phyloP scores from a whole-genome alignment of 2,797 vertebrate genomes.

The Chelonia mydas region DNA sequence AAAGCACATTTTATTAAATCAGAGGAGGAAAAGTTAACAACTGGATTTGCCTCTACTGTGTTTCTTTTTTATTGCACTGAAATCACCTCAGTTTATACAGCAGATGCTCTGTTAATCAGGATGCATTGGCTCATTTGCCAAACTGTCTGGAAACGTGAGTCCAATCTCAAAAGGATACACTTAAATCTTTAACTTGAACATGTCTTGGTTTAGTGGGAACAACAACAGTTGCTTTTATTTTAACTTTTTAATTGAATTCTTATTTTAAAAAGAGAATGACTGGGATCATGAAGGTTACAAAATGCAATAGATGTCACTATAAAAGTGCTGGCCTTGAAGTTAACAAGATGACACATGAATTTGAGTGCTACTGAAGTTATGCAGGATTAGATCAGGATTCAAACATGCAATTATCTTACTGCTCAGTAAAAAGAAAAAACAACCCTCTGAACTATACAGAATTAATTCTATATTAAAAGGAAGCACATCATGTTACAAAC shows the following conservation, averaged over 20 bases:
- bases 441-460: not conserved
- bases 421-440: not conserved
- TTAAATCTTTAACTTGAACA: not conserved
- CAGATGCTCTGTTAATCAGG: accelerated
- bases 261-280: constrained; percentile 7
- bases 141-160: not conserved
- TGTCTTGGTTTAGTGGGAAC: constrained; percentile 29
- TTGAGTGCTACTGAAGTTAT: not conserved
- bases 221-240: not conserved
- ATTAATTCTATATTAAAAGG: not conserved
- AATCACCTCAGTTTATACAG: accelerated
- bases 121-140: not conserved
- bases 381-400: not conserved
- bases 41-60: not conserved
- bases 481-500: not conserved
- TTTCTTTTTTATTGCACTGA: not conserved
- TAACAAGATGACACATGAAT: constrained; percentile 35
- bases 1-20: not conserved
- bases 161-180: not conserved
- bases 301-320: constrained; percentile 14
- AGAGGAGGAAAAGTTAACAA: not conserved
- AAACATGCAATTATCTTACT: not conserved
- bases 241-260: not conserved
- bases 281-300: constrained; percentile 43
- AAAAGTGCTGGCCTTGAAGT: constrained; percentile 22